Conservation (phyloP, 1,140 invertebrate species). For the Trichonephila inaurata region DNA sequence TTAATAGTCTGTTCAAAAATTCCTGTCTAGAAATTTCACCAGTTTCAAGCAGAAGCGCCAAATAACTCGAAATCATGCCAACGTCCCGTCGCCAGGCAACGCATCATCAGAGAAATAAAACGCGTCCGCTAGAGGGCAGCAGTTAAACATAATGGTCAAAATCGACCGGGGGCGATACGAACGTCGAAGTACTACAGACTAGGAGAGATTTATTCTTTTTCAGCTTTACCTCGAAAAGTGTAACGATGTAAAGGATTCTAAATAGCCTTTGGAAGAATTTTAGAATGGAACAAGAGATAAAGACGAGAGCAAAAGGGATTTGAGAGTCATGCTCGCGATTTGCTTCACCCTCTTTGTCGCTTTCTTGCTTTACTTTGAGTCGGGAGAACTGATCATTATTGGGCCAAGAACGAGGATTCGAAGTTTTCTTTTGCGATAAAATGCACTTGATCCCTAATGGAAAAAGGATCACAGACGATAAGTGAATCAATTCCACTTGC, state of each 20-base stretch:
- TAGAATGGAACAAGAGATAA: constrained; percentile 43
- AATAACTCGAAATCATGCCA: constrained; percentile 4
- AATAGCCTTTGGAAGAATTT: constrained; percentile 33
- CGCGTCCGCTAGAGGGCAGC: constrained; percentile 45
- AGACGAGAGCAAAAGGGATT: background rate
- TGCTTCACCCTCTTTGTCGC: background rate
- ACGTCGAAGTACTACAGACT: background rate
- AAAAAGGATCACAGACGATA: constrained; percentile 7
- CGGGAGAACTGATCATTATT: background rate
- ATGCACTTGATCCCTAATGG: constrained; percentile 18
- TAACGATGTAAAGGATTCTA: constrained; percentile 48
- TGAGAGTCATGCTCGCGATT: background rate
- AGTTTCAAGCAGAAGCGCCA: constrained; percentile 2
- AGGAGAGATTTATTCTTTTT: background rate
- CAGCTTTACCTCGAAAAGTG: constrained; percentile 11
- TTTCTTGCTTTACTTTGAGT: background rate
- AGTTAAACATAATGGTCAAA: constrained; percentile 43
- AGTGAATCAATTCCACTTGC: constrained; percentile 2
- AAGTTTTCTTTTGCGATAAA: background rate
- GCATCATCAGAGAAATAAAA: background rate
- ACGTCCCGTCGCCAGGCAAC: constrained; percentile 45
- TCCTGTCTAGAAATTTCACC: too few relatives aligned
- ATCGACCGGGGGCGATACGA: constrained; percentile 38
- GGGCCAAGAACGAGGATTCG: background rate
- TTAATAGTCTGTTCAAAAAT: too few relatives aligned